phyloP scores from a whole-genome alignment of 2,797 vertebrate species.

The Sebastes itinus region DNA sequence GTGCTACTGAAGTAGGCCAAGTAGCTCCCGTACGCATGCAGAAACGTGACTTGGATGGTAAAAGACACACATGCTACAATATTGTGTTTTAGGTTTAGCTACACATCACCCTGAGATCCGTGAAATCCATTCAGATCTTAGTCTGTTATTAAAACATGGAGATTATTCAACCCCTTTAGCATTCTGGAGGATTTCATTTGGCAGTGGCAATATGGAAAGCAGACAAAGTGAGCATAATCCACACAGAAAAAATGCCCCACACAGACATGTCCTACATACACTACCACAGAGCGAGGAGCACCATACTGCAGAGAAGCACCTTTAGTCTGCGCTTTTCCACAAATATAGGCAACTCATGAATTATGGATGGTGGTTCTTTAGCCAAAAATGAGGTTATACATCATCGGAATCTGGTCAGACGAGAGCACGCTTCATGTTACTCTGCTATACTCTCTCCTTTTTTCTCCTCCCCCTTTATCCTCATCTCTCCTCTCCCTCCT shows the following conservation, averaged over 20 bases:
- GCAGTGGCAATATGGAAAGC: neutral
- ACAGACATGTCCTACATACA: constrained; percentile 47
- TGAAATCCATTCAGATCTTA: neutral
- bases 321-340: constrained; percentile 30
- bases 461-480: neutral
- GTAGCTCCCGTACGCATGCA: neutral
- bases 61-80: neutral
- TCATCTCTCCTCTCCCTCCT: neutral
- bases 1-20: constrained; percentile 37
- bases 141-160: neutral
- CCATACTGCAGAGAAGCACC: constrained; percentile 5
- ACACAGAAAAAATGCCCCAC: constrained; percentile 28
- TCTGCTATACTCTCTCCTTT: constrained; percentile 8
- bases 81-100: neutral
- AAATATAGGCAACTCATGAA: constrained; percentile 60
- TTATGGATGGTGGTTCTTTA: constrained; percentile 60
- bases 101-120: neutral
- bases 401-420: constrained; percentile 48
- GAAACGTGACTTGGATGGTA: constrained; percentile 20
- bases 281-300: neutral
- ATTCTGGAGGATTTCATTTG: neutral
- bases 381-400: constrained; percentile 59
- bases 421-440: constrained; percentile 34
- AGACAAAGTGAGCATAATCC: neutral
- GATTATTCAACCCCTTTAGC: neutral